Percentiles rank a stretch among this genome's conserved stretches.
Evolutionary conservation across 2,797 vertebrate species (phyloP).

Genomic region (Potorous gilbertii): DNA sequence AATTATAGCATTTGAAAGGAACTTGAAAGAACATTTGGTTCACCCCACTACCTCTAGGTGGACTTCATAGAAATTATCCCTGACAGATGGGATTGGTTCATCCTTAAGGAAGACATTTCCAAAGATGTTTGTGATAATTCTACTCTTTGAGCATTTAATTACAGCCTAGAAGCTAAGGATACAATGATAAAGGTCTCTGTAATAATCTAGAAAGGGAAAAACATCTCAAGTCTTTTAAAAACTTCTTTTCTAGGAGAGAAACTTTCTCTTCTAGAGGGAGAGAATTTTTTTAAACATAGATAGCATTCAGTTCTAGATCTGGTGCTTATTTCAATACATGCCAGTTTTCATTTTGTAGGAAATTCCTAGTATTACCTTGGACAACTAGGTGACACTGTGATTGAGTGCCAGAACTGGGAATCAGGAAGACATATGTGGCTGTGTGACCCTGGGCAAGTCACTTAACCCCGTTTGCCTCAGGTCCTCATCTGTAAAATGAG

Average conservation of each 20-base stretch:
- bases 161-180: background rate
- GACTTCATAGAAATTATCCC: background rate
- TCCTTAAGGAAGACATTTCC: background rate
- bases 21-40: background rate
- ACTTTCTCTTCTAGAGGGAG: background rate
- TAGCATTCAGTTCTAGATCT: background rate
- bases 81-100: background rate
- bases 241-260: background rate
- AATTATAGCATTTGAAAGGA: background rate
- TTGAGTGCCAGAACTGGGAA: background rate
- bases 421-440: background rate
- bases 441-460: no score
- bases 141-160: background rate
- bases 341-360: background rate
- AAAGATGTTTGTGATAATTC: background rate
- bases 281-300: background rate
- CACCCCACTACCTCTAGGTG: background rate
- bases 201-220: background rate
- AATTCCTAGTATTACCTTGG: background rate
- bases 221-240: background rate
- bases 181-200: background rate
- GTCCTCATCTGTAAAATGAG: no score
- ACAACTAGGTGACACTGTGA: background rate
- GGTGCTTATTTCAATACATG: background rate
- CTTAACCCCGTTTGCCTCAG: no score